phyloP scores from a whole-genome alignment of 2,888 invertebrate genomes.

The Mechanitis mazaeus region DNA sequence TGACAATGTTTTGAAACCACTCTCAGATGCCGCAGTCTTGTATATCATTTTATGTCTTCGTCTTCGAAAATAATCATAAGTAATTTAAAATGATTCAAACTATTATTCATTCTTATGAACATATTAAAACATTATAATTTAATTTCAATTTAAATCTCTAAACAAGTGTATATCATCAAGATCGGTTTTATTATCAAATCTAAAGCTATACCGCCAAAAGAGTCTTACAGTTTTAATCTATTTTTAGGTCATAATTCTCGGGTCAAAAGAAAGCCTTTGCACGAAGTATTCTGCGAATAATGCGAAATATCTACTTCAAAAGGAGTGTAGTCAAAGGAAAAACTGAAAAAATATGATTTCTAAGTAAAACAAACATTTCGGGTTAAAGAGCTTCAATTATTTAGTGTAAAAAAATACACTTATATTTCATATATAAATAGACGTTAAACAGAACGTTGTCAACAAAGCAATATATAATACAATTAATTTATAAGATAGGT shows the following conservation, averaged over 20 bases:
- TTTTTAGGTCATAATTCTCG: conserved; percentile 43
- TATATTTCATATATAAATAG: too few relatives aligned
- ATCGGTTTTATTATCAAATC: background rate
- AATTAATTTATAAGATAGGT: too few relatives aligned
- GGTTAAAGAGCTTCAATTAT: background rate
- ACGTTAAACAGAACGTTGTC: too few relatives aligned
- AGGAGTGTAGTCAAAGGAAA: conserved; percentile 37
- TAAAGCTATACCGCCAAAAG: conserved; percentile 14
- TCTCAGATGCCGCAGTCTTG: too few relatives aligned
- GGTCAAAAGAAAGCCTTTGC: conserved; percentile 43
- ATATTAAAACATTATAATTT: too few relatives aligned
- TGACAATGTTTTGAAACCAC: too few relatives aligned
- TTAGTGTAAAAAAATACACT: background rate
- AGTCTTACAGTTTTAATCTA: conserved; percentile 39
- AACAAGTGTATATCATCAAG: background rate
- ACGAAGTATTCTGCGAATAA: conserved; percentile 27
- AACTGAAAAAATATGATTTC: conserved; percentile 40
- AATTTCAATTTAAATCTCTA: background rate
- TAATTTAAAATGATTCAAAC: too few relatives aligned
- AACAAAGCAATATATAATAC: too few relatives aligned
- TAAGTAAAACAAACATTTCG: conserved; percentile 25
- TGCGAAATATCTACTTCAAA: conserved; percentile 38
- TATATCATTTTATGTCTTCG: too few relatives aligned
- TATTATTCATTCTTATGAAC: too few relatives aligned
- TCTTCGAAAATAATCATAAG: too few relatives aligned